Conservation (phyloP, 1,140 invertebrate species). For the Phthorimaea operculella region DNA sequence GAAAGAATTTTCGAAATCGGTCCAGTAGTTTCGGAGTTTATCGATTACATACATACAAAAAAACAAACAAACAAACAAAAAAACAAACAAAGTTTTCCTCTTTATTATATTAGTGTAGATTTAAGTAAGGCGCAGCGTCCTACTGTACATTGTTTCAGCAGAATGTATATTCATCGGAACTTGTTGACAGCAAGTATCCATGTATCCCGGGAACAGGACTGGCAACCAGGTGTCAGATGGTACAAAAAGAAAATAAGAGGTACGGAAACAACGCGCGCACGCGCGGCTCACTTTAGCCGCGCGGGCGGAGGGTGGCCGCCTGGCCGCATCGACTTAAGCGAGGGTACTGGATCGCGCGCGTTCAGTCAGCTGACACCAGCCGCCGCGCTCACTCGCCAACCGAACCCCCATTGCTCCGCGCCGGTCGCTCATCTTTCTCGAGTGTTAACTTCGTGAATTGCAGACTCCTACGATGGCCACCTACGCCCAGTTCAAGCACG, state of each 20-base stretch:
- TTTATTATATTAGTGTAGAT: no score
- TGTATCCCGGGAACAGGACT: slow-evolving; percentile 31
- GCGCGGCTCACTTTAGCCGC: slow-evolving; percentile 49
- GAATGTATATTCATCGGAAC: slow-evolving; percentile 8
- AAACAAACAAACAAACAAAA: no score
- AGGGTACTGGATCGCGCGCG: slow-evolving; percentile 53
- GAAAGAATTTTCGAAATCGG: no score
- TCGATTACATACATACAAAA: no score
- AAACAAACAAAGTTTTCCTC: no score
- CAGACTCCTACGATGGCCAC: slow-evolving; percentile 69
- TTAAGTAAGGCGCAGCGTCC: no score
- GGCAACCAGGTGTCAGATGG: slow-evolving; percentile 26
- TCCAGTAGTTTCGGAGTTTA: no score
- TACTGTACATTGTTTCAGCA: no score
- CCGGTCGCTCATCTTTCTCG: slow-evolving; percentile 29
- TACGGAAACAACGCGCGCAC: slow-evolving; percentile 46
- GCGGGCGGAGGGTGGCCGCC: slow-evolving; percentile 54
- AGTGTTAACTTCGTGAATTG: slow-evolving; percentile 43
- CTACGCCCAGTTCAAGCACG: slow-evolving; percentile 76
- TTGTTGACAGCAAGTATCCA: slow-evolving; percentile 24
- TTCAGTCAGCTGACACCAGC: slow-evolving; percentile 59
- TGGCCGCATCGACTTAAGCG: slow-evolving; percentile 54
- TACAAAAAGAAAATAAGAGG: slow-evolving; percentile 38
- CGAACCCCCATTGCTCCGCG: slow-evolving; percentile 7
- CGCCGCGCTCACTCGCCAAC: slow-evolving; percentile 30